A percentile compares a stretch with the other conserved stretches of the same genome.
Evolutionary conservation across 2,113 vertebrate species (phyloP).

Genomic region (Epinephelus fuscoguttatus): DNA sequence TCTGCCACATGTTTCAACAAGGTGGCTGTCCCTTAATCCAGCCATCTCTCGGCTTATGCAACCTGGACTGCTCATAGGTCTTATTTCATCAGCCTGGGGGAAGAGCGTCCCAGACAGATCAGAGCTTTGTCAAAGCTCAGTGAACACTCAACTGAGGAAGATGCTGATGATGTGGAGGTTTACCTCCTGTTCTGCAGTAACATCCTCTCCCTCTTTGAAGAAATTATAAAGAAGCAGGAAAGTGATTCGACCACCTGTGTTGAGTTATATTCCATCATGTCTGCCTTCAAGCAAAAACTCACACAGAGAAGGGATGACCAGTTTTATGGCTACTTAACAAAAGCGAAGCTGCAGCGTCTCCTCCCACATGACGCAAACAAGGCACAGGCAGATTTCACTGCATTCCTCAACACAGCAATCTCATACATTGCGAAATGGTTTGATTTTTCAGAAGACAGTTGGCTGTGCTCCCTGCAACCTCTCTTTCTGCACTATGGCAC

Average conservation of each 20-base stretch:
- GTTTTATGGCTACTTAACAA: conserved; percentile 12
- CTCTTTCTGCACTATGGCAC: conserved; percentile 29
- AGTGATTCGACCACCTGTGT: conserved; percentile 5
- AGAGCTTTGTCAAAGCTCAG: not conserved
- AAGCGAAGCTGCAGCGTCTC: conserved; percentile 9
- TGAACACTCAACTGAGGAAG: not conserved
- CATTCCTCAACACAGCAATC: conserved; percentile 46
- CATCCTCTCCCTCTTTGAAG: conserved; percentile 9
- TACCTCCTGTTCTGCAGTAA: conserved; percentile 13
- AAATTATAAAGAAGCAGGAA: conserved; percentile 24
- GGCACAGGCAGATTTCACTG: conserved; percentile 30
- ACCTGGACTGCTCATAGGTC: not conserved
- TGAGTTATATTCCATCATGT: conserved; percentile 15
- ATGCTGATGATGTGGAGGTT: not conserved
- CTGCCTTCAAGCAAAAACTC: conserved; percentile 1
- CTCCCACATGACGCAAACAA: not conserved
- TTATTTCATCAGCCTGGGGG: not conserved
- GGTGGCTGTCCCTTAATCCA: not conserved
- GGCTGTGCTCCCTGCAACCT: conserved; percentile 46
- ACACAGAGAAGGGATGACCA: conserved; percentile 1
- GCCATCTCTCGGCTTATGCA: not conserved
- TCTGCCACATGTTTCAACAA: not conserved
- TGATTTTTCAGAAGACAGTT: conserved; percentile 41
- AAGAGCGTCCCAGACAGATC: not conserved
- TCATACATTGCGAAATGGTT: conserved; percentile 54